phyloP scores from a whole-genome alignment of 2,888 invertebrate genomes.

The Drosophila leonis region DNA sequence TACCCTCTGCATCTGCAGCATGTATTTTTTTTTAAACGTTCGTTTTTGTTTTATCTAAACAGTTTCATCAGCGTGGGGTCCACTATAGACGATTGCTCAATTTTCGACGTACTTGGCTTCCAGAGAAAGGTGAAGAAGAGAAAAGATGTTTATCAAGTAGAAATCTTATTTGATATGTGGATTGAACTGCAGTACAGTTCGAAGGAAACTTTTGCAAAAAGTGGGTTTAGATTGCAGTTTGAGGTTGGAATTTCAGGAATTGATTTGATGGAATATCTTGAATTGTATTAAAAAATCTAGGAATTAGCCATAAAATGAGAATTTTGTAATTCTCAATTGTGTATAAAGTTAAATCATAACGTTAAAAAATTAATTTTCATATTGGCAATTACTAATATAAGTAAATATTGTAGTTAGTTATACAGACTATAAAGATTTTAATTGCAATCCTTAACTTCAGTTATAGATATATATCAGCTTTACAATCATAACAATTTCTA shows the following conservation, averaged over 20 bases:
- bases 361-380: too few relatives aligned
- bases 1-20: conserved; percentile 30
- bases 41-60: conserved; percentile 52
- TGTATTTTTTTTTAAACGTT: conserved; percentile 42
- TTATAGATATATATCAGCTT: too few relatives aligned
- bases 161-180: conserved; percentile 4
- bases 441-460: too few relatives aligned
- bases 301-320: neutral
- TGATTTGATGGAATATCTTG: neutral
- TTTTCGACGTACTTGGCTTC: conserved; percentile 50
- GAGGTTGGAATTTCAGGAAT: neutral
- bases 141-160: neutral
- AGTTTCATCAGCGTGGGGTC: conserved; percentile 49
- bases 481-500: neutral
- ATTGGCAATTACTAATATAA: too few relatives aligned
- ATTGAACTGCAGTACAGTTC: neutral
- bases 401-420: too few relatives aligned
- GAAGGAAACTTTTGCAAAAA: neutral
- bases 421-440: too few relatives aligned
- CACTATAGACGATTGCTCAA: conserved; percentile 47
- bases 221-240: neutral
- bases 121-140: neutral
- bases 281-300: neutral
- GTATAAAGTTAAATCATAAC: too few relatives aligned
- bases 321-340: neutral